Evolutionary conservation across 2,888 invertebrate species (phyloP).

Genomic region (Noctua pronuba): DNA sequence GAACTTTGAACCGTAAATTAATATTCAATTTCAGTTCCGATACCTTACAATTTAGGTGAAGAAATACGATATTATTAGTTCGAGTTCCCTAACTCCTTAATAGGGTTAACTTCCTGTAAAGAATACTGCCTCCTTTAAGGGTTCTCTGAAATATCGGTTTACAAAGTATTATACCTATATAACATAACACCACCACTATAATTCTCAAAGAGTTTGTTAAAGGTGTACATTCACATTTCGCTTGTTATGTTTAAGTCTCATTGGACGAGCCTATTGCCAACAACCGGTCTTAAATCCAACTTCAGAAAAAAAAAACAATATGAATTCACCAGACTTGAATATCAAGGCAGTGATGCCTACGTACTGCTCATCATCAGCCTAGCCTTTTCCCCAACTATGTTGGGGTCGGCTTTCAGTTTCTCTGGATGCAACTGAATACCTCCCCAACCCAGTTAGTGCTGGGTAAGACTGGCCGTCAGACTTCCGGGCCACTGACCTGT

Average conservation of each 20-base stretch:
- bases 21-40: conserved; percentile 37
- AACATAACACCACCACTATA: neutral
- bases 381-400: neutral
- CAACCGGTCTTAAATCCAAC: neutral
- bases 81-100: conserved; percentile 15
- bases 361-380: too few species aligned
- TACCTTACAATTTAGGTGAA: conserved; percentile 8
- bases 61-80: conserved; percentile 48
- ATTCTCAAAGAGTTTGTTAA: neutral
- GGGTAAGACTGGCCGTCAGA: too few species aligned
- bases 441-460: too few species aligned
- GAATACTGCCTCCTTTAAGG: conserved; percentile 1
- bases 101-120: conserved; percentile 11
- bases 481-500: too few species aligned
- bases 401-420: neutral
- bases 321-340: neutral
- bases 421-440: too few species aligned
- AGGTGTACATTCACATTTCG: neutral
- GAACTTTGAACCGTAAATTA: conserved; percentile 12
- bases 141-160: conserved; percentile 18
- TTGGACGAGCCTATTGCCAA: neutral
- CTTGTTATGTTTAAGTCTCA: neutral
- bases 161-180: neutral
- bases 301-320: neutral
- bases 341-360: too few species aligned